Percentiles rank a stretch among this genome's conserved stretches.
Conservation (phyloP, 1,140 invertebrate species). For the Camponotus pennsylvanicus region DNA sequence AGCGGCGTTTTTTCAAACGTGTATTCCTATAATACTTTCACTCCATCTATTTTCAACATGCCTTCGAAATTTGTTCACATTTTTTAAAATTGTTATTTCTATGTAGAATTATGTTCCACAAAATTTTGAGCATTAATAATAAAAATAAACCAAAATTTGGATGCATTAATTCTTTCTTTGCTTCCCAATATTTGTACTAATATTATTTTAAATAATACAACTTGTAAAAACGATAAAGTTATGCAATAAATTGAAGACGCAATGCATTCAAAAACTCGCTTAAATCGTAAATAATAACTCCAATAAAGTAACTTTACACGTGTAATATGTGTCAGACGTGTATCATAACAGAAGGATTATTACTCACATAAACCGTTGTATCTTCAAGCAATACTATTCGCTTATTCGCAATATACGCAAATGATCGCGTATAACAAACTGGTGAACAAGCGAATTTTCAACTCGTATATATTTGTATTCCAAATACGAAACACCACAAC, state of each 20-base stretch:
- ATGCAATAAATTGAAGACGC: neutral
- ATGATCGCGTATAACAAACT: neutral
- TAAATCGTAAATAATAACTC: neutral
- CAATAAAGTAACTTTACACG: neutral
- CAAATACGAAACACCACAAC: neutral
- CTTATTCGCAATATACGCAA: neutral
- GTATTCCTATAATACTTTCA: neutral
- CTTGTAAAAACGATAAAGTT: neutral
- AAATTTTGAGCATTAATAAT: neutral
- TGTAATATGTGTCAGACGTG: neutral
- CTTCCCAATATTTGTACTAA: neutral
- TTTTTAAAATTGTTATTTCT: neutral
- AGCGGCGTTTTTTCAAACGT: neutral
- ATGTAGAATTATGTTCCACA: neutral
- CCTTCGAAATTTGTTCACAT: neutral
- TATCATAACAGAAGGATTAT: neutral
- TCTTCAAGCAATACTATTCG: neutral
- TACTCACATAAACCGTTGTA: slow-evolving; percentile 23
- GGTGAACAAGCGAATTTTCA: neutral
- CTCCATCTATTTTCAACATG: neutral
- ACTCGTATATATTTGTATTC: neutral
- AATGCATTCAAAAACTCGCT: neutral
- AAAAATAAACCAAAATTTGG: neutral
- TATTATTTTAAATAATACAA: neutral
- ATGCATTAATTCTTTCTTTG: too few species aligned